A percentile compares a stretch with the other conserved stretches of the same genome.
phyloP scores from a whole-genome alignment of 2,797 vertebrate genomes.

The Centropyge bicolor region DNA sequence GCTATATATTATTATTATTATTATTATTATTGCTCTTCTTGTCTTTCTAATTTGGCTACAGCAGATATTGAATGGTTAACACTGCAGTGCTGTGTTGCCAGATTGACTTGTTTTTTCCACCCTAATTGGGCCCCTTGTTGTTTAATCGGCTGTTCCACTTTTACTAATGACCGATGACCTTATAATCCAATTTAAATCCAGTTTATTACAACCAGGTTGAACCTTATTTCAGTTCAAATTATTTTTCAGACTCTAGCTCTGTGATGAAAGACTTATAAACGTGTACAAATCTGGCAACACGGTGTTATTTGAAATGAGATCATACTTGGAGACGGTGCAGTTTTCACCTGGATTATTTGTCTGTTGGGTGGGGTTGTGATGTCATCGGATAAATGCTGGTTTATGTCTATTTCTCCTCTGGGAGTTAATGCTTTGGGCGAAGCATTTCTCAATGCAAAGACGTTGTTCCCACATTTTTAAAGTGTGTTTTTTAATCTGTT shows the following conservation, averaged over 20 bases:
- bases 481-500: background rate
- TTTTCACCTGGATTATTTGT: conserved; percentile 13
- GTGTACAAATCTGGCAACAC: background rate
- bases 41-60: background rate
- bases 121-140: background rate
- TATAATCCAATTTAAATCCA: background rate
- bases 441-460: background rate
- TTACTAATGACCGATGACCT: background rate
- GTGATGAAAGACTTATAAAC: background rate
- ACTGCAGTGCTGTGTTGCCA: background rate
- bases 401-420: conserved; percentile 12
- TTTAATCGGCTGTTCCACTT: background rate
- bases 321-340: background rate
- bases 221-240: background rate
- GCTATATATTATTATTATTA: too few species aligned
- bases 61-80: background rate
- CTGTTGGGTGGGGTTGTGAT: conserved; percentile 6
- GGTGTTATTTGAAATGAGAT: conserved; percentile 3
- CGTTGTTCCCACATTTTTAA: background rate
- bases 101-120: background rate
- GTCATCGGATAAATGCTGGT: conserved; percentile 1
- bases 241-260: background rate
- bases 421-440: background rate
- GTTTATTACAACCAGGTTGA: background rate
- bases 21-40: background rate